Percentiles rank a stretch among this genome's conserved stretches.
phyloP scores from a whole-genome alignment of 2,797 vertebrate species.

The Acanthopagrus latus region DNA sequence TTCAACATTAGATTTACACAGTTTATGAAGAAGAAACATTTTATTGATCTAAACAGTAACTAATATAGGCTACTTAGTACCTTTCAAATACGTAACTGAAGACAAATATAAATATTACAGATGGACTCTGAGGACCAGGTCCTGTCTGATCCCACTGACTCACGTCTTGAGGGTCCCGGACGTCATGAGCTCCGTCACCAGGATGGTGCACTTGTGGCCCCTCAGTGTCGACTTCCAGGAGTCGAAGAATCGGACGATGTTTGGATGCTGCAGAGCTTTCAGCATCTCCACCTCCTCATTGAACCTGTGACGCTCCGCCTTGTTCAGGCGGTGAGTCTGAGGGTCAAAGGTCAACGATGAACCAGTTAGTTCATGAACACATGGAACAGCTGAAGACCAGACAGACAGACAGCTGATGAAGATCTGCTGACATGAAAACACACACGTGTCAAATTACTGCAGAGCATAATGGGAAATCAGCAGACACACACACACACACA shows the following conservation, averaged over 20 bases:
- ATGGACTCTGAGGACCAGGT: not conserved
- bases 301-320: constrained; percentile 92
- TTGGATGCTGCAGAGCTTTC: constrained; percentile 95
- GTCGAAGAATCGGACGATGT: constrained; percentile 97
- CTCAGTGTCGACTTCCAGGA: constrained; percentile 92
- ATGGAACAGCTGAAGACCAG: not conserved
- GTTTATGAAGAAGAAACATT: too few species aligned
- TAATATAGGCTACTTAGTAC: too few species aligned
- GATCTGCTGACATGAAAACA: constrained; percentile 31
- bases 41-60: too few species aligned
- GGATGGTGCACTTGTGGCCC: constrained; percentile 92
- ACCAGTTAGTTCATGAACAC: not conserved
- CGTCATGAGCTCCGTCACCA: constrained; percentile 97
- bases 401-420: not conserved
- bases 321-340: constrained; percentile 82
- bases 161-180: constrained; percentile 97
- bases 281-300: constrained; percentile 97
- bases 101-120: too few species aligned
- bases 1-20: too few species aligned
- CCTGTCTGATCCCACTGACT: constrained; percentile 61
- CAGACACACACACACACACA: not conserved
- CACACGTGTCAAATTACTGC: not conserved
- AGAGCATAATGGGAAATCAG: constrained; percentile 21
- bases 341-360: not conserved
- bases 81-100: too few species aligned